Conservation (phyloP, 1,140 invertebrate genomes). For the Melipona quadrifasciata region DNA sequence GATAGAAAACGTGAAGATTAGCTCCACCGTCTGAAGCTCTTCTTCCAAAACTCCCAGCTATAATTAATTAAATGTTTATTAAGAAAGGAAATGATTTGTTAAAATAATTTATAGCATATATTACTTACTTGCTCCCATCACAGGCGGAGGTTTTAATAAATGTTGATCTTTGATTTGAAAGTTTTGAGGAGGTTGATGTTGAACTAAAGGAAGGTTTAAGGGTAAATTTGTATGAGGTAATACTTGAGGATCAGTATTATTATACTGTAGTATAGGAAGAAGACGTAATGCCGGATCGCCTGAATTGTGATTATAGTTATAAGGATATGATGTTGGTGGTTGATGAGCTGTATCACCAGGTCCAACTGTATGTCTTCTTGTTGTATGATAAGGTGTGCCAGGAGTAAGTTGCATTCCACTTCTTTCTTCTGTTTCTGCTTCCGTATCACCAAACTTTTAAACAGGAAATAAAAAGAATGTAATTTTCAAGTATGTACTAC, state of each 20-base stretch:
- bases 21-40: slow-evolving; percentile 98
- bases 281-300: slow-evolving; percentile 74
- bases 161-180: slow-evolving; percentile 96
- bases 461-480: neutral
- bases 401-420: slow-evolving; percentile 74
- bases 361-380: slow-evolving; percentile 94
- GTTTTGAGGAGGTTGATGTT: slow-evolving; percentile 90
- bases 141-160: slow-evolving; percentile 94
- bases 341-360: slow-evolving; percentile 93
- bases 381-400: slow-evolving; percentile 80
- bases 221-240: slow-evolving; percentile 86
- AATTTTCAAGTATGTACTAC: slow-evolving; percentile 54
- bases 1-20: slow-evolving; percentile 92
- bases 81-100: neutral
- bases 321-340: slow-evolving; percentile 78
- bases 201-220: slow-evolving; percentile 88
- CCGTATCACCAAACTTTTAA: slow-evolving; percentile 85
- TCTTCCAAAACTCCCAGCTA: slow-evolving; percentile 91
- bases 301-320: slow-evolving; percentile 72
- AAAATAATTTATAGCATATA: slow-evolving; percentile 21
- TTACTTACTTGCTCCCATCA: slow-evolving; percentile 91
- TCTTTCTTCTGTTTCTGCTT: slow-evolving; percentile 83
- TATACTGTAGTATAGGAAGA: slow-evolving; percentile 75
- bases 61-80: slow-evolving; percentile 42
- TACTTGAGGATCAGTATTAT: slow-evolving; percentile 78